These are phyloP conservation scores for Cyanoderma ruficeps DNA, from an alignment of 2,113 vertebrate genomes.

Conservation along the genomic window DNA sequence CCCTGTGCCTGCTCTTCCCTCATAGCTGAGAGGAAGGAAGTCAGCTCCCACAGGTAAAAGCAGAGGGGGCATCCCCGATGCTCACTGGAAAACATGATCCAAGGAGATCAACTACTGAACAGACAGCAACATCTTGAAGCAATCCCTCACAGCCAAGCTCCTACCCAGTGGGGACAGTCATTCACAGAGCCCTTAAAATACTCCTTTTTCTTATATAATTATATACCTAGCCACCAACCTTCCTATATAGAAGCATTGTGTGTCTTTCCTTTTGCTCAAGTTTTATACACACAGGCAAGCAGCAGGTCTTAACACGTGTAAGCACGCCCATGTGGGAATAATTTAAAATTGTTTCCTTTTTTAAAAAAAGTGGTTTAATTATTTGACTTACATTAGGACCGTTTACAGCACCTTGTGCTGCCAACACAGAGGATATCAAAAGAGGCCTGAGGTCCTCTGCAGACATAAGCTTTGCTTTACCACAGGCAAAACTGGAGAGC, in stretches of 20 bases:
- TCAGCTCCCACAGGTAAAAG: accelerated
- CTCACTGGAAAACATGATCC: accelerated
- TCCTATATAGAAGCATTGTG: neutral
- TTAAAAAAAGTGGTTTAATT: neutral
- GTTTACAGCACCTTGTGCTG: neutral
- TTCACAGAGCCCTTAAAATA: neutral
- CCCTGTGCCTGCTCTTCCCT: neutral
- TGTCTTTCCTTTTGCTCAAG: neutral
- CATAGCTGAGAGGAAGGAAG: accelerated
- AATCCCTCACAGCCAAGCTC: neutral
- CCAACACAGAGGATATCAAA: neutral
- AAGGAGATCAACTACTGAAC: neutral
- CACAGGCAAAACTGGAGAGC: neutral
- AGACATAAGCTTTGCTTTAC: neutral
- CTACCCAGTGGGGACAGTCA: neutral
- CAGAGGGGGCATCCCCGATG: neutral
- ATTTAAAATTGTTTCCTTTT: neutral
- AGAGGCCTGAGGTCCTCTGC: neutral
- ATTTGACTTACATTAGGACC: neutral
- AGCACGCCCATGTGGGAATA: neutral
- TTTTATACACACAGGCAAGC: neutral
- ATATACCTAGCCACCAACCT: neutral
- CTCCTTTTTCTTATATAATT: neutral
- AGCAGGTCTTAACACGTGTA: neutral
- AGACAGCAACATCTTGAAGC: neutral